Evolutionary conservation across 2,797 vertebrate genomes (phyloP), one percentile per base, ranked within the genome.

Genomic region (Propithecus perrieri): DNA sequence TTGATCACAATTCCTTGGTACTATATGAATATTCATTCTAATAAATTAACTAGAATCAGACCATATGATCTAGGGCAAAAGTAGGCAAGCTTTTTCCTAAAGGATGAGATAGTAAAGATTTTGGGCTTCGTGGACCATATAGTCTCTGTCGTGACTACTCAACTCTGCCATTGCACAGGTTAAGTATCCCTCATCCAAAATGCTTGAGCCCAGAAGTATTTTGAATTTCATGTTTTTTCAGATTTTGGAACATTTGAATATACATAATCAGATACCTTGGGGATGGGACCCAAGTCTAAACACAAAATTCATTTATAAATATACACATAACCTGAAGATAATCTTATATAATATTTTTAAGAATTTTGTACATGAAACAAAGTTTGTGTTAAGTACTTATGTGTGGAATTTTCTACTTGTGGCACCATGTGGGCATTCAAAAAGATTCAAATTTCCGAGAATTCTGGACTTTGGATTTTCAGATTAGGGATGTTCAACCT

Each of bases 31-130:
- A 20, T 41, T 93, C 78, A 96, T 72, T 81, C 59, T 20, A 90
- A 96, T 88, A 96, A 83, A 57, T 90, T 78, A 96, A 81, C 50
- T 33, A 92, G 50, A 75, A 91, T 69, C 26, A 94, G 35, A 97
- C 2, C 14, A 65, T 48, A 91, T 69, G 28, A 79, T 28, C 41
- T 57, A 93, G 28, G 26, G 43, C 30, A 93, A 46, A 35, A 95
- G 55, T 30, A n/a, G 43, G 24, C 50, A 80, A 94, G 14, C 1
- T 78, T 90, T 88, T 74, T 78, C 43, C 86, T 74, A 76, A 88
- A 79, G 26, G 38, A 59, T 13, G 3, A 59, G 24, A 75, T 0
- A 75, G 12, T 85, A 69, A 43, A 91, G 48, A 95, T 48, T 89
- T 94, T 57, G 92, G 35, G 35, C 26, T 86, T 86, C 76, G 28